Conservation (phyloP, 2,888 invertebrate species). For the Xanthorhoe designata region DNA sequence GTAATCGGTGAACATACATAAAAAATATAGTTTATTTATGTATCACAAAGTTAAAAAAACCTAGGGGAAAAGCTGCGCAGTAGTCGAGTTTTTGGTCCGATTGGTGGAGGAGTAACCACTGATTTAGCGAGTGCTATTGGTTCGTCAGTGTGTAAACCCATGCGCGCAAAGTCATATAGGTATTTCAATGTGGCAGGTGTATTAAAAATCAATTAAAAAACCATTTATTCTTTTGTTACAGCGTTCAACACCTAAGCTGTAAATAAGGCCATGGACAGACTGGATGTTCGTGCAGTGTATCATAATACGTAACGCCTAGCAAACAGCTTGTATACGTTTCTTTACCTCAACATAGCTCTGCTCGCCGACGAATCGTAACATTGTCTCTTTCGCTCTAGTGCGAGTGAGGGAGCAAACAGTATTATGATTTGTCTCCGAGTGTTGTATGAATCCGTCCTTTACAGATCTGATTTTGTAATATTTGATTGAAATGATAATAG, state of each 20-base stretch:
- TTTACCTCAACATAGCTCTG: slow-evolving; percentile 55
- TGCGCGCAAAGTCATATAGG: no score
- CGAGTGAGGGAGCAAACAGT: slow-evolving; percentile 1
- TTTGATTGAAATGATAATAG: slow-evolving; percentile 81
- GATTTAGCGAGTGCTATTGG: no score
- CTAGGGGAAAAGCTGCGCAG: no score
- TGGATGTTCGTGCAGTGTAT: slow-evolving; percentile 53
- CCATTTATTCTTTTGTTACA: slow-evolving; percentile 51
- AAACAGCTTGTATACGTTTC: slow-evolving; percentile 38
- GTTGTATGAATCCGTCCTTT: slow-evolving; percentile 54
- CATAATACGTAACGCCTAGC: slow-evolving; percentile 33
- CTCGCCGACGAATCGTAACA: slow-evolving; percentile 11
- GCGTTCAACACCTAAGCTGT: slow-evolving; percentile 65
- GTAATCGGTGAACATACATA: no score
- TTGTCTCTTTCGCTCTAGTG: slow-evolving; percentile 4
- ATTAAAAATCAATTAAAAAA: not conserved
- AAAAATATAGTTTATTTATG: no score
- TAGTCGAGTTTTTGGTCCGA: no score
- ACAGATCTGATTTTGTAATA: slow-evolving; percentile 51
- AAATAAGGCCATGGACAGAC: slow-evolving; percentile 32
- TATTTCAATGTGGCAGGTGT: no score
- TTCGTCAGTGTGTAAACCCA: no score
- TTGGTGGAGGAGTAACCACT: no score
- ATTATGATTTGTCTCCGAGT: slow-evolving; percentile 13
- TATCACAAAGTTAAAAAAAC: no score